A percentile compares a stretch with the other conserved stretches of the same genome.
phyloP scores from a whole-genome alignment of 2,797 vertebrate species.

The Luscinia luscinia region DNA sequence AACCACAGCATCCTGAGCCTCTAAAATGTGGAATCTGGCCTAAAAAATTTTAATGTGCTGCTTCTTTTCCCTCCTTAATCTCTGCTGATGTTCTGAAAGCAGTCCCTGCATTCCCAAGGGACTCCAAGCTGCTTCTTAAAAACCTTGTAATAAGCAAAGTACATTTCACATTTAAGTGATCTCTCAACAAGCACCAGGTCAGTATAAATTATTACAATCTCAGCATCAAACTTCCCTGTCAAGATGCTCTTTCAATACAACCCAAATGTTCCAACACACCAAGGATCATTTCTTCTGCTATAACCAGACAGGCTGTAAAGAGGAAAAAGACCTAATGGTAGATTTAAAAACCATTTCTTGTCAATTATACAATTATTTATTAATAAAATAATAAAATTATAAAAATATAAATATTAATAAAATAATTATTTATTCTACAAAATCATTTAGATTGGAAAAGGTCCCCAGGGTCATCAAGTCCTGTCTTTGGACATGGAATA shows the following conservation, averaged over 20 bases:
- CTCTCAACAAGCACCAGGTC: background rate
- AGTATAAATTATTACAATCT: conserved; percentile 6
- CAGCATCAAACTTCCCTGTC: background rate
- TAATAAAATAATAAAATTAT: background rate
- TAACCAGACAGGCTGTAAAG: background rate
- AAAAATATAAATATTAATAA: background rate
- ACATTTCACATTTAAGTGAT: background rate
- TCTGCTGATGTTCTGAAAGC: background rate
- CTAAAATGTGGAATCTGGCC: background rate
- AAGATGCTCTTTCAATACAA: background rate
- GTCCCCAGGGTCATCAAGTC: background rate
- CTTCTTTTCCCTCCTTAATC: background rate
- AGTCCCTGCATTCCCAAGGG: background rate
- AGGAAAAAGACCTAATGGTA: accelerated
- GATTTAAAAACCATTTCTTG: background rate
- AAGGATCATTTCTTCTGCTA: background rate
- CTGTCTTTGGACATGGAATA: background rate
- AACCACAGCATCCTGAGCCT: background rate
- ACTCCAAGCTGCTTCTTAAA: background rate
- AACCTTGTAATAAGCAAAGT: background rate
- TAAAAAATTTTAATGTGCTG: background rate
- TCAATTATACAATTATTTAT: background rate
- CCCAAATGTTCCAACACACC: background rate
- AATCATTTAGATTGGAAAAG: background rate
- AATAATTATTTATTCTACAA: background rate